Percentiles rank a stretch among this genome's conserved stretches.
These are phyloP conservation scores for Rhabdornis inornatus DNA, from an alignment of 2,113 vertebrate species.

Conservation along the genomic window DNA sequence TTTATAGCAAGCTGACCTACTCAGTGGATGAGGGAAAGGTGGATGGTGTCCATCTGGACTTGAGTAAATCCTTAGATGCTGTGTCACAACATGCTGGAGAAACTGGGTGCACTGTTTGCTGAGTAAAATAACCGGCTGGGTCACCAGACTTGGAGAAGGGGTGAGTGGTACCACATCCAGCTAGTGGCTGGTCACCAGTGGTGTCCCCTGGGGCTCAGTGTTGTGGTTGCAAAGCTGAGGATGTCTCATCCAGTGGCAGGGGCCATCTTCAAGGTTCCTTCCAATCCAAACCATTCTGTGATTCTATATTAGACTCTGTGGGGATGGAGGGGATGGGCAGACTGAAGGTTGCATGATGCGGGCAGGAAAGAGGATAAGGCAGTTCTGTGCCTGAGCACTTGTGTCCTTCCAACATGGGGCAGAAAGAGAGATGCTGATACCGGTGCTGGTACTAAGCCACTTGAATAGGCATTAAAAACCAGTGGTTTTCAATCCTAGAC, in stretches of 20 bases:
- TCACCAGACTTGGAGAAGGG: neutral
- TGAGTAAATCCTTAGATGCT: neutral
- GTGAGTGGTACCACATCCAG: neutral
- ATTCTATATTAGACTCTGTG: accelerated
- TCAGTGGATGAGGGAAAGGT: neutral
- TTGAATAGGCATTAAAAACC: neutral
- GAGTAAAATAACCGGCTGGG: neutral
- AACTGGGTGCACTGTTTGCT: neutral
- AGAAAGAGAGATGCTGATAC: neutral
- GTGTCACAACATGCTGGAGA: neutral
- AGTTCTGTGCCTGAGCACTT: neutral
- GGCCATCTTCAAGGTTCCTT: neutral
- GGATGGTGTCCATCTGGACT: neutral
- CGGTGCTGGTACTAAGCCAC: neutral
- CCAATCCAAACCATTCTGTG: neutral
- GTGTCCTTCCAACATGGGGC: neutral
- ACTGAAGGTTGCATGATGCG: neutral
- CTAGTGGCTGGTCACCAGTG: neutral
- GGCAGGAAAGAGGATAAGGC: neutral
- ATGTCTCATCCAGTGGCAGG: neutral
- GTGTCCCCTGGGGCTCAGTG: neutral
- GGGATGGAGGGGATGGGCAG: no score
- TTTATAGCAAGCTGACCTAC: no score
- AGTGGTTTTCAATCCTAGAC: neutral
- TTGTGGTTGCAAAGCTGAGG: neutral